Evolutionary conservation across 2,888 invertebrate species (phyloP), one percentile per base, ranked within the genome.

Genomic region (Atethmia centrago): DNA sequence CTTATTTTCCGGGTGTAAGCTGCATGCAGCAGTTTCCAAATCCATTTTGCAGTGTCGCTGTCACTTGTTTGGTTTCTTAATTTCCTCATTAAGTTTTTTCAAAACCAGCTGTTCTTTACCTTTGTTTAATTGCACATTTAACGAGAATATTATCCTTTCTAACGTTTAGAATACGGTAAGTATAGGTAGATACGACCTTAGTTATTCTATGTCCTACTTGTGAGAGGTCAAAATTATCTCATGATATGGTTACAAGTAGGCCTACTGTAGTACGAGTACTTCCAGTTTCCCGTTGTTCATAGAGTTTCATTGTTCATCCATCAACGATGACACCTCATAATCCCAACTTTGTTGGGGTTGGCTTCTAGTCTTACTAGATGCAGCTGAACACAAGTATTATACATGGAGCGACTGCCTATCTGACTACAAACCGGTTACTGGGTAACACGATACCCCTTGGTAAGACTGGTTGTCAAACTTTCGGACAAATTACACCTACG

Each of bases 191-290:
- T 47, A 59, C 56, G 47, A 63, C 42, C 63, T 70, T 19, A 62
- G 28, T 71, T 63, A 63, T 59, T 58, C 47, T 28, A 55, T 68
- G 74, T 69, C 25, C 58, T 3, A 58, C 70, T 78, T 58, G 56
- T 65, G 71, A 61, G 28, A 71, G 19, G 51, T 66, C 70, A 59
- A 76, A 78, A 80, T 79, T 76, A 73, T 78, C 71, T 75, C 14
- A 82, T 49, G 40, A 51, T 45, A 28, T 71, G 73, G 28, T 78
- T 71, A 63, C 12, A 74, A 74, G 12, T 71, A 55, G 28, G 28
- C n/a, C n/a, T n/a, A n/a, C n/a, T n/a, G n/a, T n/a, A n/a, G n/a
- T n/a, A n/a, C n/a, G n/a, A n/a, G n/a, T n/a, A n/a, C 21, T 55
- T 76, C 14, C 25, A 65, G 53, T 55, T 31, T 31, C 16, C 19